Evolutionary conservation across 2,888 invertebrate species (phyloP).

Genomic region (Copidosoma aretas): DNA sequence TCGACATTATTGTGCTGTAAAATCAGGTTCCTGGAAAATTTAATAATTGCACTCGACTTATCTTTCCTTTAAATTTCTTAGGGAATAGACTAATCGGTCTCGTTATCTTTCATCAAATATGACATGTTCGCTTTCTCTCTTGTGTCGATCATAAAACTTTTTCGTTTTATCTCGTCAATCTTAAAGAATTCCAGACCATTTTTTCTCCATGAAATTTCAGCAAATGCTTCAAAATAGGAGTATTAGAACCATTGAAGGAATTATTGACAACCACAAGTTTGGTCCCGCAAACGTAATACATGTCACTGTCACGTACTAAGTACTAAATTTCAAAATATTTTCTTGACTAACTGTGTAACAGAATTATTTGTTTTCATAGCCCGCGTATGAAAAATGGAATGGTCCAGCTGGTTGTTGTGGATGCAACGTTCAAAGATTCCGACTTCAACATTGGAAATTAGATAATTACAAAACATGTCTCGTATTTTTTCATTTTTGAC

Average conservation of each 20-base stretch:
- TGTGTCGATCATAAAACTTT: constrained; percentile 9
- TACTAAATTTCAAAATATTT: constrained; percentile 7
- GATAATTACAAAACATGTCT: too few relatives aligned
- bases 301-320: not conserved
- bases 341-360: not conserved
- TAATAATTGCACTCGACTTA: too few relatives aligned
- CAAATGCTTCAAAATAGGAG: not conserved
- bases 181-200: not conserved
- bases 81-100: not conserved
- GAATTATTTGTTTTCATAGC: constrained; percentile 7
- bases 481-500: too few relatives aligned
- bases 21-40: too few relatives aligned
- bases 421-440: too few relatives aligned
- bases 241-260: not conserved
- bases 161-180: not conserved
- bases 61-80: too few relatives aligned
- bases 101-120: constrained; percentile 3
- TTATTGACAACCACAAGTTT: constrained; percentile 2
- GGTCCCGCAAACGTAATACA: constrained; percentile 10
- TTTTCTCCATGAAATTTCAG: constrained; percentile 2
- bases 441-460: too few relatives aligned
- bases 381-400: not conserved
- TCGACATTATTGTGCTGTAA: too few relatives aligned
- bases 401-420: not conserved
- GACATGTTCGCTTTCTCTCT: constrained; percentile 8